Percentiles rank a stretch among this genome's conserved stretches.
phyloP scores from a whole-genome alignment of 2,888 invertebrate species.

The Merodon equestris region DNA sequence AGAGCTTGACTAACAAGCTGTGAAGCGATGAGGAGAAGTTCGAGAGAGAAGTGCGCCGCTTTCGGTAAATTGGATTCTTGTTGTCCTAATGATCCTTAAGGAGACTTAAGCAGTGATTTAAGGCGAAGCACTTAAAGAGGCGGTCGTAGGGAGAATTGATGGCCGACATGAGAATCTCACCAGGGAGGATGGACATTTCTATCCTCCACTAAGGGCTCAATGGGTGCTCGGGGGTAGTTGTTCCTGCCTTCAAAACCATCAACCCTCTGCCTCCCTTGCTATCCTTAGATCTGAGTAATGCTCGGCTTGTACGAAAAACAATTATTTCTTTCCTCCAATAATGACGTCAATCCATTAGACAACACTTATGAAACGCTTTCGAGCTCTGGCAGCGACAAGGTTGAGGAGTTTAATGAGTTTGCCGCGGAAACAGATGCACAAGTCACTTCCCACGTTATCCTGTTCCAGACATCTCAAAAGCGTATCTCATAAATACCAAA shows the following conservation, averaged over 20 bases:
- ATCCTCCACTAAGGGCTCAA: no score
- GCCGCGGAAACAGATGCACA: conserved; percentile 65
- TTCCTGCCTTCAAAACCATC: no score
- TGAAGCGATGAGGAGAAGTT: conserved; percentile 23
- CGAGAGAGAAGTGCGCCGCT: background rate
- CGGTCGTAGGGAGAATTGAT: no score
- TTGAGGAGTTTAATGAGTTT: conserved; percentile 68
- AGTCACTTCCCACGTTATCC: conserved; percentile 26
- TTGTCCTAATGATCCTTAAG: conserved; percentile 30
- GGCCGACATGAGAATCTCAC: no score
- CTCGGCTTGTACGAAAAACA: conserved; percentile 75
- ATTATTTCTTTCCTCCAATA: conserved; percentile 71
- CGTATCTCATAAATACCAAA: conserved; percentile 65
- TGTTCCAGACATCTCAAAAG: conserved; percentile 65
- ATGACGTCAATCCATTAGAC: conserved; percentile 20
- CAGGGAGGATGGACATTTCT: no score
- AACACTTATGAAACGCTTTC: conserved; percentile 30
- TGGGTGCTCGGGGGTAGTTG: no score
- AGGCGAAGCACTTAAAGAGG: no score
- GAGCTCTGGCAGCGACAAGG: conserved; percentile 54
- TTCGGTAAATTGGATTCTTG: conserved; percentile 41
- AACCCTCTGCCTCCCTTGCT: background rate
- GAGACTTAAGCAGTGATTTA: background rate
- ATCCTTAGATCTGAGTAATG: conserved; percentile 73
- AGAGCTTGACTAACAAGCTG: conserved; percentile 13